phyloP scores from a whole-genome alignment of 2,113 vertebrate species.

The Bagarius yarrelli region DNA sequence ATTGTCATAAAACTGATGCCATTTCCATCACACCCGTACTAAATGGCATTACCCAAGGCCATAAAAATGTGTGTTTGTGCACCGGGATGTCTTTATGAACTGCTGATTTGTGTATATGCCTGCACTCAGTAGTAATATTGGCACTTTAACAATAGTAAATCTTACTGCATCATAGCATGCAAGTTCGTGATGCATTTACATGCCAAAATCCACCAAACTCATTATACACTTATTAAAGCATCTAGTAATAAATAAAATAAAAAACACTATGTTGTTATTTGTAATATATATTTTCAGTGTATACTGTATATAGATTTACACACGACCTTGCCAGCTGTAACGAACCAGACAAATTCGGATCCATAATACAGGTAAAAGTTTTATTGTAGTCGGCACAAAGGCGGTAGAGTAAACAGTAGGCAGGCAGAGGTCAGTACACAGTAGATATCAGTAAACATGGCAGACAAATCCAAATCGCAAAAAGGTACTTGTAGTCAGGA shows the following conservation, averaged over 20 bases:
- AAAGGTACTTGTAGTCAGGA: too few relatives aligned
- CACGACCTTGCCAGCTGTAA: too few relatives aligned
- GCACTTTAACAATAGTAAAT: constrained; percentile 14
- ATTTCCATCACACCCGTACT: constrained; percentile 56
- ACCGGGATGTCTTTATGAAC: background rate
- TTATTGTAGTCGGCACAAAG: too few relatives aligned
- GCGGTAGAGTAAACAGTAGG: too few relatives aligned
- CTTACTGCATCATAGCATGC: background rate
- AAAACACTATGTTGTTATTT: too few relatives aligned
- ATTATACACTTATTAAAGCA: background rate
- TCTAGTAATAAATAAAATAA: background rate
- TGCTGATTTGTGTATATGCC: constrained; percentile 26
- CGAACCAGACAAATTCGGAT: too few relatives aligned
- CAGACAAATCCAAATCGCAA: too few relatives aligned
- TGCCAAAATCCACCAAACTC: background rate
- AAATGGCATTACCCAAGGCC: constrained; percentile 53
- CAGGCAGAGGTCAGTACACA: too few relatives aligned
- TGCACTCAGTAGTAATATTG: constrained; percentile 4
- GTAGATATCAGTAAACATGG: too few relatives aligned
- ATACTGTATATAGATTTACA: background rate
- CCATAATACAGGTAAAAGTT: too few relatives aligned
- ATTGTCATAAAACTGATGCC: constrained; percentile 65
- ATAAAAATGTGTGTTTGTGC: constrained; percentile 25
- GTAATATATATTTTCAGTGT: background rate
- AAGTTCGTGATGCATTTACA: background rate